phyloP scores from a whole-genome alignment of 2,888 invertebrate genomes.

The Alloplasta piceator region DNA sequence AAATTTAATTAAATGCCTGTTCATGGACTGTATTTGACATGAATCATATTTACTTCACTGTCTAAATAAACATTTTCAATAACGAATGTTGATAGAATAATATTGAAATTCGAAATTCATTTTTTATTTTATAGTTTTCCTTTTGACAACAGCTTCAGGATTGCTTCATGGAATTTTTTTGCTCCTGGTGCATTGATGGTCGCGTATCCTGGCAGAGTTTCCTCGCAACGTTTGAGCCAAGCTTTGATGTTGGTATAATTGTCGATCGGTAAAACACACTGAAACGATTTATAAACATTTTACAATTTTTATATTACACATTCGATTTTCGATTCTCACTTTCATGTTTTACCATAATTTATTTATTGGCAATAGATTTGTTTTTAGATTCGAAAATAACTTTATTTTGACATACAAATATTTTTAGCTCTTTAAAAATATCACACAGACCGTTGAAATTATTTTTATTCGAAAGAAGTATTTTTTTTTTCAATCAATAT shows the following conservation, averaged over 20 bases:
- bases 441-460: too few relatives aligned
- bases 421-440: too few relatives aligned
- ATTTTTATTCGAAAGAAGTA: too few relatives aligned
- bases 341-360: too few relatives aligned
- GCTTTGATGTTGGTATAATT: constrained; percentile 85
- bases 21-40: too few relatives aligned
- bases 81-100: neutral
- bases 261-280: constrained; percentile 67
- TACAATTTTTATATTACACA: neutral
- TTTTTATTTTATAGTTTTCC: constrained; percentile 13
- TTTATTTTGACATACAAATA: too few relatives aligned
- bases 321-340: neutral
- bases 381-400: too few relatives aligned
- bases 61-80: too few relatives aligned
- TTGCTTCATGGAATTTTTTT: constrained; percentile 10
- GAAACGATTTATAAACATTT: constrained; percentile 31
- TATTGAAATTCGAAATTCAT: neutral
- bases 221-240: constrained; percentile 86
- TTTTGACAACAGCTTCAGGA: neutral
- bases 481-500: too few relatives aligned
- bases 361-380: too few relatives aligned
- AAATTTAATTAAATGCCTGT: too few relatives aligned
- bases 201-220: constrained; percentile 84
- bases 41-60: too few relatives aligned
- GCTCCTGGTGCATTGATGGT: constrained; percentile 65